Base-by-base conservation (phyloP, 2,797 vertebrate species). In the Rhinoraja longicauda region DNA sequence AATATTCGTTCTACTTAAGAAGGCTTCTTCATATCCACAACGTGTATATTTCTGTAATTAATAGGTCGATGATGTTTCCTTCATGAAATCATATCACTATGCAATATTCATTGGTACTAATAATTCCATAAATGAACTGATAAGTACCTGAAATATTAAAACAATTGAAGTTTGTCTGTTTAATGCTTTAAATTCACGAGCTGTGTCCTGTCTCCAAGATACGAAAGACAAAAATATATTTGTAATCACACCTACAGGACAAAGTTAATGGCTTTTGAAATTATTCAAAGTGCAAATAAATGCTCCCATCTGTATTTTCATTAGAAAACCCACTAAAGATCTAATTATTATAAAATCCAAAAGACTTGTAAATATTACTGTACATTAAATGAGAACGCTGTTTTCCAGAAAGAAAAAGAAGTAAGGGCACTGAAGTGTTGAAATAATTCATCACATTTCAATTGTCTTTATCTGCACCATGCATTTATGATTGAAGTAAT, bases 391-490 rank as follows among this genome's bases (percentile, higher is more conserved):
- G 29, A 62, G 86, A 32, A 86, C 15, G 59, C 2, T n/a, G 17
- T 86, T 86, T 86, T 62, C 57, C 57, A 86, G 57, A 86, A 86
- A 86, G 4, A 64, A 86, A 32, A 36, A 32, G 12, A 36, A 62
- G 10, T 4, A 67, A 67, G n/a, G n/a, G 84, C 62, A 88, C 7
- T 67, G 4, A 32, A 62, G 32, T 88, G 77, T 67, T 84, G 29
- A 88, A 62, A 67, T 88, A 67, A 67, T 67, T 88, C 7, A 67
- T 88, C 67, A 36, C n/a, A 88, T 88, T 88, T 88, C 84, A 10
- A 88, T 62, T 21, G n/a, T 67, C 62, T 64, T 72, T 19, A 88
- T 8, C 62, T 67, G 64, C 36, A 64, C 84, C n/a, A 24, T 36
- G 36, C 21, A 26, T 67, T 67, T 67, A 67, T 88, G 64, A 32